These are phyloP conservation scores for Drosophila micromelanica DNA, from an alignment of 1,140 invertebrate species.

Conservation along the genomic window DNA sequence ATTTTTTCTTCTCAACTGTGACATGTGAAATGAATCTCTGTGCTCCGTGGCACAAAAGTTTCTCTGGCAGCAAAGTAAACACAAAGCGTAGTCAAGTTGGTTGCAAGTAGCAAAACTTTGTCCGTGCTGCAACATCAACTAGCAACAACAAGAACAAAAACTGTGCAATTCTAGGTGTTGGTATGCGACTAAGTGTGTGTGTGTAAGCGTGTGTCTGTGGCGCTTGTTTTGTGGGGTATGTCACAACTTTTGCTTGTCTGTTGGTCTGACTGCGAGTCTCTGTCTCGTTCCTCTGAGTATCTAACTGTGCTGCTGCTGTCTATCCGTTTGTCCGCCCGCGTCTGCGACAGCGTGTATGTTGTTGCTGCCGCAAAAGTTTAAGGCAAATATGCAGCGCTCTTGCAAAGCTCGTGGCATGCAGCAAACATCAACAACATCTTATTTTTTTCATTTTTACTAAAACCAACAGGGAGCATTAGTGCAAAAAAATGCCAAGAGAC, in stretches of 20 bases:
- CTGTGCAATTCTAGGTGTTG: constrained; percentile 42
- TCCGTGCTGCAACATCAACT: constrained; percentile 25
- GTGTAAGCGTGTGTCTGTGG: constrained; percentile 1
- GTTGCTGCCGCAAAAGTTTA: constrained; percentile 74
- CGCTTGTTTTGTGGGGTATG: constrained; percentile 56
- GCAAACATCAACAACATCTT: constrained; percentile 71
- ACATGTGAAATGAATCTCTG: constrained; percentile 68
- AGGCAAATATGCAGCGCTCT: constrained; percentile 73
- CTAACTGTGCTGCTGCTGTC: constrained; percentile 9
- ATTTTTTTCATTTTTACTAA: constrained; percentile 25
- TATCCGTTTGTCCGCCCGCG: constrained; percentile 31
- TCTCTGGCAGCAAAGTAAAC: constrained; percentile 56
- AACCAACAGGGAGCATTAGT: constrained; percentile 1
- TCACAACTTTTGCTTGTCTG: constrained; percentile 75
- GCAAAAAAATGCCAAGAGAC: not conserved
- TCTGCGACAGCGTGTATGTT: constrained; percentile 29
- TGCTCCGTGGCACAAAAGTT: constrained; percentile 38
- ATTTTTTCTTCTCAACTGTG: constrained; percentile 36
- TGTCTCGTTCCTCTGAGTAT: constrained; percentile 7
- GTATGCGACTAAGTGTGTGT: constrained; percentile 19
- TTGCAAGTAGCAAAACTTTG: constrained; percentile 46
- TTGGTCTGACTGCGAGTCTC: constrained; percentile 45
- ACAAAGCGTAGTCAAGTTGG: constrained; percentile 45
- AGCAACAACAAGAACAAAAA: constrained; percentile 43
- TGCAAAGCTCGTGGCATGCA: constrained; percentile 69